Base-by-base conservation (phyloP, 1,140 invertebrate species). In the Gryllus bimaculatus region DNA sequence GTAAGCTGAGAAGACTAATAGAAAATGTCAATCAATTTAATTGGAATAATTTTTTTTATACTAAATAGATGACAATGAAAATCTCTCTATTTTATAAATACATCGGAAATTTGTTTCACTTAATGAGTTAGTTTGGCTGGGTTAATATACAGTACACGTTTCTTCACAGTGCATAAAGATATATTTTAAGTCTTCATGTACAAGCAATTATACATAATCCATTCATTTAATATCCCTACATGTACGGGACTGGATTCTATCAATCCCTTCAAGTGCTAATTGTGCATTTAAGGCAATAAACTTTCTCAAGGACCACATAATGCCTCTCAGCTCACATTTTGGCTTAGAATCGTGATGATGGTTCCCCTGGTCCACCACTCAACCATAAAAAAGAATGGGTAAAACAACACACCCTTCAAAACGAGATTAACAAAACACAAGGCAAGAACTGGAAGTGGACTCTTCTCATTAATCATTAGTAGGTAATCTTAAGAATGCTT, bases 141-240 rank as follows among this genome's bases (percentile, higher is more conserved):
- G 54, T 13, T 66, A 66, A 66, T 66, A 66, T 66, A 77, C 48
- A 48, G 47, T 48, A 77, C 76, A 77, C 76, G 48, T 18, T 48
- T 48, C n/a, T 20, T 79, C 79, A 83, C 83, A 86, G 85, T 86
- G 85, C 85, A 86, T 86, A 86, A 86, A 86, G 85, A 86, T 86
- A 86, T 86, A 86, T 77, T 85, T 86, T 85, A 85, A 86, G 85
- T 86, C 85, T 86, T 86, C 85, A 86, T 86, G 84, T 86, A 86
- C 85, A 86, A 86, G 85, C 85, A 86, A 86, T 86, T 85, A 86
- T 86, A 86, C 85, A 86, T 85, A 85, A 84, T 84, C 84, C 84
- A 83, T 85, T 84, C 84, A 84, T 83, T 85, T 83, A 84, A 83
- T 83, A 83, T 85, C 78, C 78, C 78, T 73, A 79, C 78, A 79